A percentile compares a stretch with the other conserved stretches of the same genome.
Evolutionary conservation across 37 sponge, comb jelly and placozoan species (phyloP).

Genomic region (Chondrilla cf. caribensis): DNA sequence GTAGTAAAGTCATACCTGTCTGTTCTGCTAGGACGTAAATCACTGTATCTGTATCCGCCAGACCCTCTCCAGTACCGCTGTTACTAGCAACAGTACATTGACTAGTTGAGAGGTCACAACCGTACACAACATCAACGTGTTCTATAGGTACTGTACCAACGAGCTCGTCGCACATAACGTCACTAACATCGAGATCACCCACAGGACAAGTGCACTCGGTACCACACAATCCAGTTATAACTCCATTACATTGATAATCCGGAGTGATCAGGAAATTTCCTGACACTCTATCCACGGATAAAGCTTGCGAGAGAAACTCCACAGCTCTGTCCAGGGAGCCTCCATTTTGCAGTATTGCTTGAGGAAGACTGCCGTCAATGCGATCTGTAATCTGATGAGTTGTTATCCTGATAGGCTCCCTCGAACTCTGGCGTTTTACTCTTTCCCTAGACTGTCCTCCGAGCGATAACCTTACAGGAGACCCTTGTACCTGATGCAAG

Average conservation of each 20-base stretch:
- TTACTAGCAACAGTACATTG: background rate
- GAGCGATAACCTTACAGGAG: background rate
- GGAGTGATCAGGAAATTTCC: background rate
- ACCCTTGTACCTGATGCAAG: background rate
- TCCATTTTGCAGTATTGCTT: background rate
- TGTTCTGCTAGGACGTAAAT: background rate
- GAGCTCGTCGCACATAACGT: background rate
- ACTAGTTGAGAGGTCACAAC: background rate
- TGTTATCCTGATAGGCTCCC: slow-evolving; percentile 1
- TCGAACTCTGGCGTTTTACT: too few species aligned
- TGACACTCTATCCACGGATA: slow-evolving; percentile 2
- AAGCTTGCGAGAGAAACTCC: background rate
- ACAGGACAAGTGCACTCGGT: background rate
- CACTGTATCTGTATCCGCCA: slow-evolving; percentile 4
- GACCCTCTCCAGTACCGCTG: background rate
- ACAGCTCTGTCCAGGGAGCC: background rate
- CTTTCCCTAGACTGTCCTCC: too few species aligned
- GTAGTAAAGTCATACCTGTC: too few species aligned
- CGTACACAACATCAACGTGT: background rate
- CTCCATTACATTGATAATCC: background rate
- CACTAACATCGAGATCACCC: background rate
- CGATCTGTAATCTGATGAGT: background rate
- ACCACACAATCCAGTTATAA: background rate
- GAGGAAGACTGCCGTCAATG: background rate
- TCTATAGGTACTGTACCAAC: background rate